phyloP scores from a whole-genome alignment of 2,797 vertebrate species.

The Neosilurus mollespiculum region DNA sequence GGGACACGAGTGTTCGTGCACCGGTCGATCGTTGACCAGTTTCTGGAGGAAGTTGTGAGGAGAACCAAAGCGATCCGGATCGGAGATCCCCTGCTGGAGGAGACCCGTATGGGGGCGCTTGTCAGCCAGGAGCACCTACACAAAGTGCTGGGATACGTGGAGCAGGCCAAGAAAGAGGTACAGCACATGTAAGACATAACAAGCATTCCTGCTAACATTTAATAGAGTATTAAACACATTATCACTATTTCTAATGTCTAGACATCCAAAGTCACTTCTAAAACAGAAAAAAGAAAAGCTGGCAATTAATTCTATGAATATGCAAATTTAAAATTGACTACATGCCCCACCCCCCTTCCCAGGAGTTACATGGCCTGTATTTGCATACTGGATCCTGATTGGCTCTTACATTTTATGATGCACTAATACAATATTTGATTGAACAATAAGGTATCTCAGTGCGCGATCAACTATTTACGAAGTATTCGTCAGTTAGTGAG shows the following conservation, averaged over 20 bases:
- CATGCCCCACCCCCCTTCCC: not conserved
- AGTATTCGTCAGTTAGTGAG: too few species aligned
- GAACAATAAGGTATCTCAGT: too few species aligned
- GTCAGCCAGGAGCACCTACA: constrained; percentile 86
- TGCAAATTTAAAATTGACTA: not conserved
- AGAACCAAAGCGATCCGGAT: constrained; percentile 84
- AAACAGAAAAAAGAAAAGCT: not conserved
- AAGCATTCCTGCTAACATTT: not conserved
- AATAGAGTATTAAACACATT: not conserved
- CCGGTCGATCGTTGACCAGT: constrained; percentile 78
- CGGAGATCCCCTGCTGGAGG: constrained; percentile 88
- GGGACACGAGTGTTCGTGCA: constrained; percentile 95
- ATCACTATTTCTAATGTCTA: not conserved
- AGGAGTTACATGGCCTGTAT: not conserved
- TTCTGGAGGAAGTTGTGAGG: constrained; percentile 85
- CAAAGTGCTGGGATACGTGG: constrained; percentile 85
- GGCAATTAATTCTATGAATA: not conserved
- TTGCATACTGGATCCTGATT: not conserved
- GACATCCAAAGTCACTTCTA: not conserved
- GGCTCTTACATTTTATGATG: not conserved
- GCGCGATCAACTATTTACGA: too few species aligned
- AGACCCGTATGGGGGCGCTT: constrained; percentile 92
- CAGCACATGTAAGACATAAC: not conserved
- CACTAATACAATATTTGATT: not conserved
- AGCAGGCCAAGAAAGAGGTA: constrained; percentile 87